Evolutionary conservation across 2,113 vertebrate genomes (phyloP).

Genomic region (Hypomesus transpacificus): DNA sequence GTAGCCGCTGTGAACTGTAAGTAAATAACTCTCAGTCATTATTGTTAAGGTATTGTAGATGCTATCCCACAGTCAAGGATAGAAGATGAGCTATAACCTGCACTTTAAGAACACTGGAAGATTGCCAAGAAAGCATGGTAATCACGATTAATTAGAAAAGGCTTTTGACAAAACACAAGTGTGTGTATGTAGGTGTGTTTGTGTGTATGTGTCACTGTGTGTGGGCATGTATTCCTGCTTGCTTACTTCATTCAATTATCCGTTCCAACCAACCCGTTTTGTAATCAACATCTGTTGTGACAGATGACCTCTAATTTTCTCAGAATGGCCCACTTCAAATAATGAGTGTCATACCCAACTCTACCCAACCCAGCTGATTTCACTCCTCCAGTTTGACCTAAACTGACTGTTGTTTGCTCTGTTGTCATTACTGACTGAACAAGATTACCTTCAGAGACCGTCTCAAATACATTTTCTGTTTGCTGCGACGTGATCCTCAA

Average conservation of each 20-base stretch:
- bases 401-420: constrained; percentile 44
- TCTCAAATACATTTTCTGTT: constrained; percentile 1
- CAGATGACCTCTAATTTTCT: constrained; percentile 63
- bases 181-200: constrained; percentile 22
- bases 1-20: constrained; percentile 3
- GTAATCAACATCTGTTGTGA: constrained; percentile 71
- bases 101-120: constrained; percentile 61
- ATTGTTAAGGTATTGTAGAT: constrained; percentile 54
- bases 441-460: not conserved
- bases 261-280: constrained; percentile 63
- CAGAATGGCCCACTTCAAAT: constrained; percentile 72
- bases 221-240: constrained; percentile 28
- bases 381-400: constrained; percentile 60
- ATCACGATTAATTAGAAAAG: constrained; percentile 66
- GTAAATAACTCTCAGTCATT: constrained; percentile 35
- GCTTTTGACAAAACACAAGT: constrained; percentile 35
- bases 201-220: constrained; percentile 18
- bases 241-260: constrained; percentile 54
- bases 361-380: no score
- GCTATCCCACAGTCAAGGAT: constrained; percentile 41
- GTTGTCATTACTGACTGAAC: constrained; percentile 42
- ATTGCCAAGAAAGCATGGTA: constrained; percentile 63
- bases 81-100: constrained; percentile 67
- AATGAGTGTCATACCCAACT: constrained; percentile 72
- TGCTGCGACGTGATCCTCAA: not conserved